These are phyloP conservation scores for Ambastaia sidthimunki DNA, from an alignment of 2,797 vertebrate genomes.

Conservation along the genomic window DNA sequence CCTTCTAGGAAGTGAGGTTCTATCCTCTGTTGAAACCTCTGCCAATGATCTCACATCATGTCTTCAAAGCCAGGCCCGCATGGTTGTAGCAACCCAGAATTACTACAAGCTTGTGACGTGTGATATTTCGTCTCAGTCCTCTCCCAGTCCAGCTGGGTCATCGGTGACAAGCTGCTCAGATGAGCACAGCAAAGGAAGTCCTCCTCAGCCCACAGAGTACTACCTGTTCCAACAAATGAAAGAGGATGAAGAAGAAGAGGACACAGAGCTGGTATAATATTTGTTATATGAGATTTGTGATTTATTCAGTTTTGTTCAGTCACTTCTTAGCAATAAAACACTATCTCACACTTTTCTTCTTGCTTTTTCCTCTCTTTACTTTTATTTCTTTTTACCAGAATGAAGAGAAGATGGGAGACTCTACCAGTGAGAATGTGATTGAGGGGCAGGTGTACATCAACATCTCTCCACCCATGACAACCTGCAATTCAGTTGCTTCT, in stretches of 20 bases:
- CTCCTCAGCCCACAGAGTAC: conserved; percentile 90
- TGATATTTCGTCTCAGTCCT: conserved; percentile 94
- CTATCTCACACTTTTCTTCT: background rate
- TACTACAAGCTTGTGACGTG: conserved; percentile 98
- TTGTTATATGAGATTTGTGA: background rate
- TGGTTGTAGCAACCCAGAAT: conserved; percentile 96
- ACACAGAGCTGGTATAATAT: conserved; percentile 35
- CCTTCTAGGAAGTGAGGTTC: conserved; percentile 73
- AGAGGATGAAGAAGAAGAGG: conserved; percentile 72
- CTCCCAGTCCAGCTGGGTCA: conserved; percentile 90
- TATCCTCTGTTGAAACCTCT: conserved; percentile 73
- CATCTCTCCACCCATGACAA: conserved; percentile 79
- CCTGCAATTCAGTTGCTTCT: conserved; percentile 65
- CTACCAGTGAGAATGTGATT: conserved; percentile 65
- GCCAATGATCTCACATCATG: conserved; percentile 84
- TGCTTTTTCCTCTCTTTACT: background rate
- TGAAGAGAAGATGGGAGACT: conserved; percentile 59
- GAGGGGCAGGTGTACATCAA: conserved; percentile 94
- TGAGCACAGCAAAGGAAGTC: conserved; percentile 88
- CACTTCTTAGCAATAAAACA: background rate
- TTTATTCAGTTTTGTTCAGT: background rate
- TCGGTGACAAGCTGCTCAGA: conserved; percentile 94
- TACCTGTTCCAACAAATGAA: conserved; percentile 87
- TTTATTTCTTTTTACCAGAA: conserved; percentile 12
- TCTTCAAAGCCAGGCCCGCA: conserved; percentile 91